Conservation (phyloP, 2,113 vertebrate genomes). For the Callipepla squamata region DNA sequence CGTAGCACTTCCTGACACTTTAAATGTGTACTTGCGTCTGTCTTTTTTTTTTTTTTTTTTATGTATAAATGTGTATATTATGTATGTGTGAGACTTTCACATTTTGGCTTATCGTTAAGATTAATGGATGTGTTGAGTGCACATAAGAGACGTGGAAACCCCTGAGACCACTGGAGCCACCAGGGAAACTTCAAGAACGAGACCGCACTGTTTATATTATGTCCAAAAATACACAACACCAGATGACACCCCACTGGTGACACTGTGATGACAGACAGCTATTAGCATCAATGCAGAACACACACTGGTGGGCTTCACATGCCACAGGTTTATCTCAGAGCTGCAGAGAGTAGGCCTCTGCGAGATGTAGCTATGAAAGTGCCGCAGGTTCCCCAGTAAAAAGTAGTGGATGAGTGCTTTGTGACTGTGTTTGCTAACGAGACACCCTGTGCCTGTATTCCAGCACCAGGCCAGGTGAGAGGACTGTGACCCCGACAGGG, state of each 20-base stretch:
- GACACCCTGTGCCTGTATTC: neutral
- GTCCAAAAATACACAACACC: neutral
- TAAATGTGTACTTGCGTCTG: fast-evolving
- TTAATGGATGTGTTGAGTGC: conserved; percentile 3
- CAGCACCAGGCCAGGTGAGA: fast-evolving
- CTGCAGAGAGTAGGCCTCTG: neutral
- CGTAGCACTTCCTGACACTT: neutral
- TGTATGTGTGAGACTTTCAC: neutral
- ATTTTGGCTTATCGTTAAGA: neutral
- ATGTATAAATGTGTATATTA: fast-evolving
- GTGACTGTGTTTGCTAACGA: neutral
- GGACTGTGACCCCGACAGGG: neutral
- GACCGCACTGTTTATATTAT: neutral
- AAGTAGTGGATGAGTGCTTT: neutral
- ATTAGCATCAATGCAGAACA: neutral
- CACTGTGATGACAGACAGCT: neutral
- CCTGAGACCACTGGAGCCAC: conserved; percentile 1
- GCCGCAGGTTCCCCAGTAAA: neutral
- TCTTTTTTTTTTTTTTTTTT: neutral
- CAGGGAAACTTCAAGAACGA: neutral
- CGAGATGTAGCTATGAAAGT: neutral
- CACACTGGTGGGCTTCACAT: neutral
- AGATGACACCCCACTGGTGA: neutral
- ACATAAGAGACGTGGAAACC: neutral
- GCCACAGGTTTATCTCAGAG: neutral